Conservation (phyloP, 1,140 invertebrate genomes). For the Spodoptera litura region DNA sequence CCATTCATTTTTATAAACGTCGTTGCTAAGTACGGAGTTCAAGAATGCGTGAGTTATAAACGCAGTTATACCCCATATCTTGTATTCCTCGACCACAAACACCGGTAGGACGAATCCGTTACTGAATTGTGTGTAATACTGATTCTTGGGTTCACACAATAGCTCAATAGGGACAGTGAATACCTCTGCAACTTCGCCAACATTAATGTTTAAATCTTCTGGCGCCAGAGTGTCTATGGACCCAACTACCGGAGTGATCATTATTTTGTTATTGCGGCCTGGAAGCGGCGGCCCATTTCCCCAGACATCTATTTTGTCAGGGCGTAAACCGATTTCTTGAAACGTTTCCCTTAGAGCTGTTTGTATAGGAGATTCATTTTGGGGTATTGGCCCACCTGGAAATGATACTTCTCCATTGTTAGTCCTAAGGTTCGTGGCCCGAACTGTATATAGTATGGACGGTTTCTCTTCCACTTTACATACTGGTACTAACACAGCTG, state of each 20-base stretch:
- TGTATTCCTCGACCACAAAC: conserved; percentile 73
- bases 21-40: conserved; percentile 68
- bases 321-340: conserved; percentile 93
- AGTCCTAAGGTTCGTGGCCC: conserved; percentile 89
- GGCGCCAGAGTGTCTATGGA: conserved; percentile 86
- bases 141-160: conserved; percentile 88
- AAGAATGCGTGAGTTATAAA: conserved; percentile 81
- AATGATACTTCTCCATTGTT: conserved; percentile 95
- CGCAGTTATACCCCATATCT: conserved; percentile 82
- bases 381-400: conserved; percentile 94
- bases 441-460: conserved; percentile 93
- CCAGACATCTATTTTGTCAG: conserved; percentile 91
- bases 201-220: conserved; percentile 88
- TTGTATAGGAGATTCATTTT: conserved; percentile 88
- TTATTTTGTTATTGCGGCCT: conserved; percentile 85
- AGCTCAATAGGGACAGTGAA: conserved; percentile 90
- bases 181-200: conserved; percentile 91
- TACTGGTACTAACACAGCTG: conserved; percentile 90
- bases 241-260: conserved; percentile 92
- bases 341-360: conserved; percentile 95
- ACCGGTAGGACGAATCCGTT: conserved; percentile 77
- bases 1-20: conserved; percentile 77
- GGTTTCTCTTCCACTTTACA: conserved; percentile 90
- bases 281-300: conserved; percentile 83
- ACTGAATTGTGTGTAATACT: conserved; percentile 74